A percentile compares a stretch with the other conserved stretches of the same genome.
These are phyloP conservation scores for Chaetoderma sp. DNA, from an alignment of 2,888 invertebrate species.

Conservation along the genomic window DNA sequence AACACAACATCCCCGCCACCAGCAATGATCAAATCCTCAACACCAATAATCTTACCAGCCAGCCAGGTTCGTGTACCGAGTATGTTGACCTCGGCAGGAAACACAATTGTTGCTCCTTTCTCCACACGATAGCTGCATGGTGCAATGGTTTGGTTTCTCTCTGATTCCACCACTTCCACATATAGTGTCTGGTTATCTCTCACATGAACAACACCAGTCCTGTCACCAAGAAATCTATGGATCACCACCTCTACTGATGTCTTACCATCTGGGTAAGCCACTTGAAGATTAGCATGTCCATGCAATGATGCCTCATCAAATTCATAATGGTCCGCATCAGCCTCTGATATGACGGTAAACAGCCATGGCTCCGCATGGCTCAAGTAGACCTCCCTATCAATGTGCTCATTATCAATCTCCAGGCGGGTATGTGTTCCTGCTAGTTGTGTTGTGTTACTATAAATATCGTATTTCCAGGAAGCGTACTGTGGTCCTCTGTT, in stretches of 20 bases:
- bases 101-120: conserved; percentile 41
- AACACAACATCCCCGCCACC: conserved; percentile 47
- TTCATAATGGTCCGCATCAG: conserved; percentile 39
- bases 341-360: conserved; percentile 47
- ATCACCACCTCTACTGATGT: conserved; percentile 38
- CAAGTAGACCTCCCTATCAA: conserved; percentile 45
- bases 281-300: conserved; percentile 46
- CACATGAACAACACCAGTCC: conserved; percentile 48
- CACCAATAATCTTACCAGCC: conserved; percentile 50
- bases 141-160: conserved; percentile 47
- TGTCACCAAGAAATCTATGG: conserved; percentile 49
- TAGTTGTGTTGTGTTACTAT: conserved; percentile 23
- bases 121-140: conserved; percentile 54
- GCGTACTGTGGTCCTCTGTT: conserved; percentile 55
- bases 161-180: conserved; percentile 51
- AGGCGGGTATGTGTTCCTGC: conserved; percentile 43
- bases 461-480: conserved; percentile 48
- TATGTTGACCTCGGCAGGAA: conserved; percentile 46
- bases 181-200: conserved; percentile 44
- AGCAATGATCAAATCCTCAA: conserved; percentile 42
- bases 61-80: conserved; percentile 47
- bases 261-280: conserved; percentile 42
- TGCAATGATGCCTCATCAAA: conserved; percentile 50
- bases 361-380: conserved; percentile 52
- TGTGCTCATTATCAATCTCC: conserved; percentile 47